Evolutionary conservation across 2,888 invertebrate species (phyloP), one percentile per base, ranked within the genome.

Genomic region (Strigamia transsilvanica): DNA sequence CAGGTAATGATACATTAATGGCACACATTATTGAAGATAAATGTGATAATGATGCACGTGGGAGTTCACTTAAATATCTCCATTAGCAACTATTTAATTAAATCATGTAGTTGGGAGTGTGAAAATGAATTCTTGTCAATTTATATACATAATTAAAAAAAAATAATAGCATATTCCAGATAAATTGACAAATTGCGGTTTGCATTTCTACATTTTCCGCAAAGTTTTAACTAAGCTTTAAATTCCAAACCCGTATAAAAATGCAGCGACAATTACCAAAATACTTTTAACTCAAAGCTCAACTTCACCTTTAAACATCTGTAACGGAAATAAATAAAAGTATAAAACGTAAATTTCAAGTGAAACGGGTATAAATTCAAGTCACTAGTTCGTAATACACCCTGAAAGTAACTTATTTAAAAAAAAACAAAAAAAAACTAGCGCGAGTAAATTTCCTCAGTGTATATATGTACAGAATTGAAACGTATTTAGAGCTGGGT

Each of bases 41-140:
- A 66, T 7, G 61, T 7, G 61, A 66, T 66, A 66, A 66, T 18
- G 61, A 66, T 21, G 18, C 61, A 21, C 61, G 23, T 23, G 61
- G 61, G 61, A 66, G 7, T 66, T 23, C 23, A 12, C 21, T 66
- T 66, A 23, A 66, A 66, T 66, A 23, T 66, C 61, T 66, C 27
- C 27, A 73, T 73, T 73, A 73, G 32, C 73, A 27, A 73, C 27
- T 13, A 23, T 32, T 12, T 73, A 32, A 73, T 32, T 23, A 73
- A 73, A 73, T 32, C 73, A 38, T 27, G 27, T 27, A 27, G 27
- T 27, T 27, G 1, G 27, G 27, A 27, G 3, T 27, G 27, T 3
- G 27, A 27, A 27, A 27, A 27, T 27, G 27, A 27, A 27, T 27
- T 27, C 27, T 27, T 27, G 27, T 27, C 27, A 27, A 27, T 27